Base-by-base conservation (phyloP, 2,888 invertebrate species). In the Scaptomyza reducta region DNA sequence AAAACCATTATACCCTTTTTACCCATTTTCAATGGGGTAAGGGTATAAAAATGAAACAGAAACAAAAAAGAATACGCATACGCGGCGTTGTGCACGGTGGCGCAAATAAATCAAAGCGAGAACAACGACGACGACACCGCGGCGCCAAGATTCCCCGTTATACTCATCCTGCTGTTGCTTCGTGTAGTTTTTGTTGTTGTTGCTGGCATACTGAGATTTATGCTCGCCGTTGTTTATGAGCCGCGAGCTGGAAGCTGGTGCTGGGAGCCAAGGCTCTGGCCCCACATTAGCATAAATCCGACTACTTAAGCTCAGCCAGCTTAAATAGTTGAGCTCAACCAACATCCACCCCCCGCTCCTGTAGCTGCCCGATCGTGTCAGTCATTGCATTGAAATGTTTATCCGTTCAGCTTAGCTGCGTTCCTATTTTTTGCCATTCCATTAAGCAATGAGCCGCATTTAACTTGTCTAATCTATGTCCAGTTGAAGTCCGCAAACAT, bases 51-150 rank as follows among this genome's bases (percentile, higher is more conserved):
- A 1, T 22, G 14, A 27, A 67, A 7, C 29, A 35, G 22, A 38
- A 16, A 41, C 31, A 14, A 27, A 16, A 11, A 41, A 66, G 58
- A 82, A 65, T 74, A 81, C 75, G 87, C 70, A 87, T 87, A 86
- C 83, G 86, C 74, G 65, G 80, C 79, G 74, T 70, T 82, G 86
- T 73, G 54, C 84, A 75, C 74, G 67, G 31, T 66, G 65, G 66
- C 59, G 66, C 59, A 80, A 81, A 82, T 82, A 82, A 82, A 82
- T 82, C 87, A 82, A 74, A 75, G 81, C 50, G 11, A 42, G 38
- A 46, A 75, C 59, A 56, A 49, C 66, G 56, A 47, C 71, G 71
- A 59, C 77, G 82, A 77, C 84, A 72, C 59, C 63, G 63, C 46
- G 77, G 74, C 64, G 79, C 67, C 66, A 44, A 69, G 62, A 64